These are phyloP conservation scores for Podarcis cretensis DNA, from an alignment of 2,113 vertebrate genomes.

Conservation along the genomic window DNA sequence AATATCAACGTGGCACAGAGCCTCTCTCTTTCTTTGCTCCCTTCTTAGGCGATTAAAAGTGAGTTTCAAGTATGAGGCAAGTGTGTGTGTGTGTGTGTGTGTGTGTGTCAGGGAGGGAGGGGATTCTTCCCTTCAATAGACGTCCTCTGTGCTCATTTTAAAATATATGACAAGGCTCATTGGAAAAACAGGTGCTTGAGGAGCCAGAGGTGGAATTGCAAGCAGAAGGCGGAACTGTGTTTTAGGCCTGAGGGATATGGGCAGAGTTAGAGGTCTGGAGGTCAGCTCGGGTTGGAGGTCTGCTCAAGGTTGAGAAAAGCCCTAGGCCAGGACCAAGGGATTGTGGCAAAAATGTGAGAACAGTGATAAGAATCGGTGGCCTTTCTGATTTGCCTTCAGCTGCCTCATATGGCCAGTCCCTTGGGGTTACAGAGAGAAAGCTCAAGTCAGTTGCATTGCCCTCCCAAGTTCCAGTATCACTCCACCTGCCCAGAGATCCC, in stretches of 20 bases:
- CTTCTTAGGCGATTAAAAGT: not conserved
- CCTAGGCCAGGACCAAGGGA: not conserved
- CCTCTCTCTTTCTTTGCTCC: not conserved
- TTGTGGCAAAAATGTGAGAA: not conserved
- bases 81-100: not conserved
- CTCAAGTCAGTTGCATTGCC: not conserved
- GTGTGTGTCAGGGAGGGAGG: no score
- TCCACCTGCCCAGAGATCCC: not conserved
- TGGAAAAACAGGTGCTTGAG: not conserved
- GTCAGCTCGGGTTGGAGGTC: not conserved
- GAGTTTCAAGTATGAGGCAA: not conserved
- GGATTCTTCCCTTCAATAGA: not conserved
- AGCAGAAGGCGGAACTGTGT: no score
- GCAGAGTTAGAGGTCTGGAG: not conserved
- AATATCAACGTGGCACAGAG: conserved; percentile 15
- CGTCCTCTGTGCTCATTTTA: not conserved
- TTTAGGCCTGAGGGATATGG: not conserved
- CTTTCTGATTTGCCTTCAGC: not conserved
- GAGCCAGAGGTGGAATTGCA: not conserved
- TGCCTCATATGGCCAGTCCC: not conserved
- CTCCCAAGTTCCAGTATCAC: not conserved
- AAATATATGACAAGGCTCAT: not conserved
- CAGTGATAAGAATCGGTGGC: not conserved
- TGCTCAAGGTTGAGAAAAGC: not conserved
- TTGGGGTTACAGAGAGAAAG: not conserved